These are phyloP conservation scores for Drosophila greeni DNA, from an alignment of 2,888 invertebrate genomes.

Conservation along the genomic window DNA sequence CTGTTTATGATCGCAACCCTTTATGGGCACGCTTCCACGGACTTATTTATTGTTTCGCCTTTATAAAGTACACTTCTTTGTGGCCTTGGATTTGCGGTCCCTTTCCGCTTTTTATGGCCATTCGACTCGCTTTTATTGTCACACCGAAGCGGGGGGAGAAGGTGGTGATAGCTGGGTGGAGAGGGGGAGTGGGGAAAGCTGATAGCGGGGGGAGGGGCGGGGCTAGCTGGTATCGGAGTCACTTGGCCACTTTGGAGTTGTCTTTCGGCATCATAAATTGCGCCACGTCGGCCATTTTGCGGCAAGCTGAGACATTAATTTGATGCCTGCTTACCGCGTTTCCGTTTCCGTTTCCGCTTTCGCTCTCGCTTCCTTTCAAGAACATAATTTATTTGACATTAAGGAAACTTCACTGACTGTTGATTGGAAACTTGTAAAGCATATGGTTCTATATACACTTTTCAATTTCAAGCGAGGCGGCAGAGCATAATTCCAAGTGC, in stretches of 20 bases:
- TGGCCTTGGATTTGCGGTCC: slow-evolving; percentile 37
- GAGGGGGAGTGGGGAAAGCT: too few relatives aligned
- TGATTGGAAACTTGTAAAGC: slow-evolving; percentile 61
- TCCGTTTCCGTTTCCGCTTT: slow-evolving; percentile 31
- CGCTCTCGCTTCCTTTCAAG: slow-evolving; percentile 1
- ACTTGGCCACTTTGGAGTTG: slow-evolving; percentile 71
- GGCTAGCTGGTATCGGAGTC: too few relatives aligned
- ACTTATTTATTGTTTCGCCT: slow-evolving; percentile 73
- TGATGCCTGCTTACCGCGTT: slow-evolving; percentile 55
- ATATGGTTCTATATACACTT: slow-evolving; percentile 41
- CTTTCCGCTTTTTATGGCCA: slow-evolving; percentile 66
- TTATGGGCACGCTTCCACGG: slow-evolving; percentile 37
- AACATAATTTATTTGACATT: slow-evolving; percentile 68
- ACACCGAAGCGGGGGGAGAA: slow-evolving; percentile 53
- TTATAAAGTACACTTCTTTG: slow-evolving; percentile 50
- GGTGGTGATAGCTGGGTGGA: not conserved
- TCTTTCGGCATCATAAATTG: slow-evolving; percentile 68
- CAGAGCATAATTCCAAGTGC: slow-evolving; percentile 60
- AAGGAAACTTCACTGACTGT: slow-evolving; percentile 62
- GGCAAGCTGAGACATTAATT: slow-evolving; percentile 71
- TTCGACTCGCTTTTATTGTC: slow-evolving; percentile 74
- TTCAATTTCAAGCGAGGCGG: slow-evolving; percentile 59
- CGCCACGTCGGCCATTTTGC: slow-evolving; percentile 70
- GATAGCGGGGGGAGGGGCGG: too few relatives aligned
- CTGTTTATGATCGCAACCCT: slow-evolving; percentile 43